phyloP scores from a whole-genome alignment of 2,797 vertebrate species.

The Sphenopsis melanotis region DNA sequence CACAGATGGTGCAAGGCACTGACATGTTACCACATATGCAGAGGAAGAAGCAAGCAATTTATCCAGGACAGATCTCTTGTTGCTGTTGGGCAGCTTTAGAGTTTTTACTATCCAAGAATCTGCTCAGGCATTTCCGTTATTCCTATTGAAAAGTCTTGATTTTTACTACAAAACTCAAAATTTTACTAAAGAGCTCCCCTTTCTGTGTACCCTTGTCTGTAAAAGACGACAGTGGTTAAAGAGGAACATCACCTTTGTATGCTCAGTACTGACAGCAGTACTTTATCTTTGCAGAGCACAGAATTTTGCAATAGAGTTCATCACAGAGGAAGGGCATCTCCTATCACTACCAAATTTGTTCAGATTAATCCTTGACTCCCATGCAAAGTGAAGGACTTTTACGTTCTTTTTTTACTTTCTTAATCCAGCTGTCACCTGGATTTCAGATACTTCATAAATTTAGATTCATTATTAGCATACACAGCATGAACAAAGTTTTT shows the following conservation, averaged over 20 bases:
- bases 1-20: not conserved
- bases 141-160: not conserved
- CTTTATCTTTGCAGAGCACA: not conserved
- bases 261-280: not conserved
- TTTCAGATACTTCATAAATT: not conserved
- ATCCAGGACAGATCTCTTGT: not conserved
- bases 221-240: not conserved
- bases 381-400: not conserved
- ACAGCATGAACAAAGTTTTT: not conserved
- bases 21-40: not conserved
- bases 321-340: not conserved
- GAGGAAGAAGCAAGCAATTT: not conserved
- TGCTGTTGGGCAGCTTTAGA: not conserved
- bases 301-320: not conserved
- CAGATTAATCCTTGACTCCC: not conserved
- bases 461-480: not conserved
- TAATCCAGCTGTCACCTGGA: not conserved
- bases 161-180: not conserved
- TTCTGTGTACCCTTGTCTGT: not conserved
- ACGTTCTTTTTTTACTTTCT: not conserved
- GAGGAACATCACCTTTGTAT: not conserved
- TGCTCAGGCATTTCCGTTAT: not conserved
- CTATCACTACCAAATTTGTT: not conserved
- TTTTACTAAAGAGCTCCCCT: not conserved
- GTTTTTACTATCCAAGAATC: not conserved